Percentiles rank a stretch among this genome's conserved stretches.
Conservation (phyloP, 2,888 invertebrate species). For the Dromius quadrimaculatus region DNA sequence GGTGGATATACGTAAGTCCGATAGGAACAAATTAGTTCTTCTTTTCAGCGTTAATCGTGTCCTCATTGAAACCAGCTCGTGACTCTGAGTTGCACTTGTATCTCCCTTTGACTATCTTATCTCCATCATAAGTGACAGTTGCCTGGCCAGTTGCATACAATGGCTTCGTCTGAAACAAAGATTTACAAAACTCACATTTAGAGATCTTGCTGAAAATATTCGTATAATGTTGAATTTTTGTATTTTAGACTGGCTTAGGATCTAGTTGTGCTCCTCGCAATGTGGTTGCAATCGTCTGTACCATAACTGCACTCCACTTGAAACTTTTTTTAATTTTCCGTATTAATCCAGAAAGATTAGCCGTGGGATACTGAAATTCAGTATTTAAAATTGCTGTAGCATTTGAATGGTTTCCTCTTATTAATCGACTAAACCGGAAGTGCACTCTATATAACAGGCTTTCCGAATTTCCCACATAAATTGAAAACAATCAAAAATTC, state of each 20-base stretch:
- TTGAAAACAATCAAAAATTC: too few relatives aligned
- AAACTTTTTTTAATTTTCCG: slow-evolving; percentile 62
- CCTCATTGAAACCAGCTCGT: slow-evolving; percentile 75
- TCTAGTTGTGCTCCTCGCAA: too few relatives aligned
- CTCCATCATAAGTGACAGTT: slow-evolving; percentile 77
- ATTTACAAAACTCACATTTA: not conserved
- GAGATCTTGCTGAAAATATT: not conserved
- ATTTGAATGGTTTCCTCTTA: too few relatives aligned
- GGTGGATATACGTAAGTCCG: slow-evolving; percentile 80
- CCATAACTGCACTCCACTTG: not conserved
- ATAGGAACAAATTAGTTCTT: slow-evolving; percentile 82
- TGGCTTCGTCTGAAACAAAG: slow-evolving; percentile 67
- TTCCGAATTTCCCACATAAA: too few relatives aligned
- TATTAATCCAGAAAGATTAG: slow-evolving; percentile 70
- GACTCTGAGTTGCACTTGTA: slow-evolving; percentile 77
- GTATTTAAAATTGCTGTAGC: too few relatives aligned
- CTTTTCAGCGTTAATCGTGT: slow-evolving; percentile 79
- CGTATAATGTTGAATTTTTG: slow-evolving; percentile 2
- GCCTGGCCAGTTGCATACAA: slow-evolving; percentile 76
- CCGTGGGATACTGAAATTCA: too few relatives aligned
- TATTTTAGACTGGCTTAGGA: slow-evolving; percentile 15
- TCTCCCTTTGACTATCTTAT: slow-evolving; percentile 75
- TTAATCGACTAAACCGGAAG: too few relatives aligned
- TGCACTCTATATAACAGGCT: too few relatives aligned
- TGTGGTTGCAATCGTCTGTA: too few relatives aligned